A percentile compares a stretch with the other conserved stretches of the same genome.
Evolutionary conservation across 2,113 vertebrate species (phyloP).

Genomic region (Laterallus jamaicensis): DNA sequence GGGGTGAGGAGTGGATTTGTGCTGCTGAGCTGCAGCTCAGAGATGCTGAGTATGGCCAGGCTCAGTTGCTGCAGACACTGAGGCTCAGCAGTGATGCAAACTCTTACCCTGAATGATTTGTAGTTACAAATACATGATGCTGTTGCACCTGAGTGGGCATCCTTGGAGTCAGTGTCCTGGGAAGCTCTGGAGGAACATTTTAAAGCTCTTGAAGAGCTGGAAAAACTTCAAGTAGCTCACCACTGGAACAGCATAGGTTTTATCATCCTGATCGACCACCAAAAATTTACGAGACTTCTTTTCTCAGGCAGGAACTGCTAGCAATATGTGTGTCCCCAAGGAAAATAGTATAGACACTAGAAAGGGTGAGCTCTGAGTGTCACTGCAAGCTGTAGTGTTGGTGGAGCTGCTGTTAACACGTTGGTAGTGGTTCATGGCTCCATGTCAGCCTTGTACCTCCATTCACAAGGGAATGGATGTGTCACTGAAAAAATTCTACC

Average conservation of each 20-base stretch:
- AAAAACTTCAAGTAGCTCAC: neutral
- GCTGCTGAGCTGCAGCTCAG: neutral
- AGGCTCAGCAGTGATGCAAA: neutral
- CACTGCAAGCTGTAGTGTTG: neutral
- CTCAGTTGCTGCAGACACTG: neutral
- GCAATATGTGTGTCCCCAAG: no score
- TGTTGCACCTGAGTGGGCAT: neutral
- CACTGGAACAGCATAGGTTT: neutral
- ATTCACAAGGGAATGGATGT: rapidly evolving
- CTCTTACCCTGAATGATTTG: neutral
- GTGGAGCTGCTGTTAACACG: neutral
- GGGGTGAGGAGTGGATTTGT: neutral
- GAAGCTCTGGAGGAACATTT: neutral
- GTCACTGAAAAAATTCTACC: neutral
- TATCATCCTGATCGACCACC: neutral
- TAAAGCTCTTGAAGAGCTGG: neutral
- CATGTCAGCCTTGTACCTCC: neutral
- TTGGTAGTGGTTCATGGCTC: neutral
- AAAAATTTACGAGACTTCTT: neutral
- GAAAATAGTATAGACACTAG: neutral
- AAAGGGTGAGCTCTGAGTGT: neutral
- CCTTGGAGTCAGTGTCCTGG: neutral
- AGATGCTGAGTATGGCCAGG: neutral
- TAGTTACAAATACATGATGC: neutral
- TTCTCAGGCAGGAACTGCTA: neutral